phyloP scores from a whole-genome alignment of 1,140 invertebrate species.

The Papilio machaon region DNA sequence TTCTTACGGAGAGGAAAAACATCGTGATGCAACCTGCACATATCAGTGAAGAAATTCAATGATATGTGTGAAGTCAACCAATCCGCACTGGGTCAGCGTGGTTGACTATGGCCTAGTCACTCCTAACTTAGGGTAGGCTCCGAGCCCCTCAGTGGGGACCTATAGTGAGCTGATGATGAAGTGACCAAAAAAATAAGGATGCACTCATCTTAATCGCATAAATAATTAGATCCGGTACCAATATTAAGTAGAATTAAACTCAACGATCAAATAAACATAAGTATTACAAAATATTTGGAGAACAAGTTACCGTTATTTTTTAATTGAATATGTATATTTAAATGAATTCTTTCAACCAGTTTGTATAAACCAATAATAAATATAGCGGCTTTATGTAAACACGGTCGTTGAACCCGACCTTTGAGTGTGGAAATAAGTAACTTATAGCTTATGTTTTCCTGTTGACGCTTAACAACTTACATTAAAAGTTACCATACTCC shows the following conservation, averaged over 20 bases:
- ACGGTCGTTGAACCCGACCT: slow-evolving; percentile 10
- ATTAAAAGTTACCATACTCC: not conserved
- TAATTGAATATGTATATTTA: slow-evolving; percentile 7
- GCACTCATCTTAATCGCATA: no score
- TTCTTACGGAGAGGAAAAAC: no score
- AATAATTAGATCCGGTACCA: no score
- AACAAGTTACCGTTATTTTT: slow-evolving; percentile 3
- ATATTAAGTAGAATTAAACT: not conserved
- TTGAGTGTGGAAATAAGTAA: not conserved
- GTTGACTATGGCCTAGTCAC: no score
- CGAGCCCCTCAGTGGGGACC: no score
- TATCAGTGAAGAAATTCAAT: no score
- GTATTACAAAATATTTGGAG: not conserved
- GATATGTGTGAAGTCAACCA: no score
- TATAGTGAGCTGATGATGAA: no score
- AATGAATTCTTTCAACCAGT: slow-evolving; percentile 12
- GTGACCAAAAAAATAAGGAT: no score
- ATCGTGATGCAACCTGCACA: no score
- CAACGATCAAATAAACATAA: not conserved
- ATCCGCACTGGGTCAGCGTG: no score
- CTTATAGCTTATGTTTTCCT: slow-evolving; percentile 5
- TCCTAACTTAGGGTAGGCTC: no score
- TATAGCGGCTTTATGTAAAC: slow-evolving; percentile 17
- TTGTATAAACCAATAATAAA: slow-evolving; percentile 17
- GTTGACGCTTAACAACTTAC: not conserved